Base-by-base conservation (phyloP, 2,888 invertebrate species). In the Ptychoptera contaminata region DNA sequence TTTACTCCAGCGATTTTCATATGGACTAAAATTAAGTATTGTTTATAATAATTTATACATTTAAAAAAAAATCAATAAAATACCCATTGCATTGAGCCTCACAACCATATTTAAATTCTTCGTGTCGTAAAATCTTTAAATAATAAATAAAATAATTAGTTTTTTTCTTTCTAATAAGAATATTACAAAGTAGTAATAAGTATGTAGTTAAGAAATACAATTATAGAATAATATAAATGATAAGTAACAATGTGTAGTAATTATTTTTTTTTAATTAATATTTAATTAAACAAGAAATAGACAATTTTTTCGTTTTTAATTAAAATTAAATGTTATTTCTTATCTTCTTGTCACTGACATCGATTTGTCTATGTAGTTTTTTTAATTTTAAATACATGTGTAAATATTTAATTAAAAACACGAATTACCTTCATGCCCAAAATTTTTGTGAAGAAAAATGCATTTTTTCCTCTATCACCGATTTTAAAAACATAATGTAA, bases 31-130 rank as follows among this genome's bases (percentile, higher is more conserved):
- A 49, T 2, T 32, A 31, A 38, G 8, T 15, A 38, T 23, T 14
- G 11, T 36, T 10, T 41, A 38, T 30, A 36, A 31, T 39, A 38
- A 16, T 38, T 38, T 40, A 34, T 23, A 37, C 34, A 15, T 34
- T 42, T 37, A 16, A 45, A 45, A n/a, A 41, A 43, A 36, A 41
- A 42, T 43, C 36, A 46, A 42, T 43, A 46, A 49, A 58, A 63
- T 68, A 92, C 92, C 96, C 97, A 74, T 97, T 97, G 63, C 97
- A 98, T 41, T 90, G 76, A 15, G 97, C 97, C 59, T 92, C 88
- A 67, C 97, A 98, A 2, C 94, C 96, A 63, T 94, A 86, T 49
- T 80, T 78, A 63, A 98, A 98, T 67, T 98, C 97, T 67, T 97
- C 97, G 69, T 98, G 97, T 46, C 97, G 75, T 48, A 94, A 67